phyloP scores from a whole-genome alignment of 2,113 vertebrate species.

The Emydocephalus ijimae region DNA sequence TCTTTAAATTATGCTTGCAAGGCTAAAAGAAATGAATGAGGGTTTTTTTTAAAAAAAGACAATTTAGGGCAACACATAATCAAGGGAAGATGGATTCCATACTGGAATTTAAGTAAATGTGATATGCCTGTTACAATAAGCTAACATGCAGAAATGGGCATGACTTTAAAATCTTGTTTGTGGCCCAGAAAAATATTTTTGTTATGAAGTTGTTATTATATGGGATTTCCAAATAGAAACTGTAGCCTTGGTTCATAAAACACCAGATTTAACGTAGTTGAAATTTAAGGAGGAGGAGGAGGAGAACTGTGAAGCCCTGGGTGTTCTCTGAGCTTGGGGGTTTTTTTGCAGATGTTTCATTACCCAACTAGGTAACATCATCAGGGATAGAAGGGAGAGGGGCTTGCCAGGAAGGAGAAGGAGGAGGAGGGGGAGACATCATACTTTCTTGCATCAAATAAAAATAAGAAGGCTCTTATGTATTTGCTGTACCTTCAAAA shows the following conservation, averaged over 20 bases:
- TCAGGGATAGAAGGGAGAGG: no score
- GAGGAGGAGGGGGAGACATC: not conserved
- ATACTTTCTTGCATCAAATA: not conserved
- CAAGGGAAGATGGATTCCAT: not conserved
- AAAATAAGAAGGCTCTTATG: not conserved
- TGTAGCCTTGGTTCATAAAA: not conserved
- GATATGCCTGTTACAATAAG: not conserved
- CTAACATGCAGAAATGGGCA: not conserved
- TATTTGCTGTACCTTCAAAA: conserved; percentile 67
- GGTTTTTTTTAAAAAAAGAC: not conserved
- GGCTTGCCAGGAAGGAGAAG: no score
- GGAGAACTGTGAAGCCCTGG: no score
- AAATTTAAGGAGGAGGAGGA: not conserved
- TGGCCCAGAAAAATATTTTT: not conserved
- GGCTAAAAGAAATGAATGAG: not conserved
- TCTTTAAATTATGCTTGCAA: not conserved
- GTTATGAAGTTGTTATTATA: not conserved
- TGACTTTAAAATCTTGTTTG: not conserved
- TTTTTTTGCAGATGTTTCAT: no score
- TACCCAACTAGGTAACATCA: no score
- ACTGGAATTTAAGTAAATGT: not conserved
- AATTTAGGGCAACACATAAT: not conserved
- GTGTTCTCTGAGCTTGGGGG: no score
- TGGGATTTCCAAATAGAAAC: not conserved
- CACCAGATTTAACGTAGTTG: not conserved